Evolutionary conservation across 1,140 invertebrate species (phyloP).

Genomic region (Mactra quadrangularis): DNA sequence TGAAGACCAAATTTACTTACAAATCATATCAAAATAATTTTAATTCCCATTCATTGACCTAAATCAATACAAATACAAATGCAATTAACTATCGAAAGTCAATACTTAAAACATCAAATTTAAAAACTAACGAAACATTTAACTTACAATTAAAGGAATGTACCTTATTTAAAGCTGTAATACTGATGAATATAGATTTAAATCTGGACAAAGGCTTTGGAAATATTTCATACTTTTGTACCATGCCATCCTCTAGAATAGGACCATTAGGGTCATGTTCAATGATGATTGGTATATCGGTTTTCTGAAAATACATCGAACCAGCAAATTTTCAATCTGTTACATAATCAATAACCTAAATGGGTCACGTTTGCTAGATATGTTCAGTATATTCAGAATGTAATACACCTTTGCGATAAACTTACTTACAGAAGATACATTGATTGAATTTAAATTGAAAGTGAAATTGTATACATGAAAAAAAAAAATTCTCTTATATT

Average conservation of each 20-base stretch:
- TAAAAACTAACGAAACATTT: neutral
- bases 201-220: neutral
- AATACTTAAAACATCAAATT: neutral
- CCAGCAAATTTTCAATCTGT: neutral
- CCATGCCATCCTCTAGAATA: neutral
- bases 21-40: too few species aligned
- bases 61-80: too few species aligned
- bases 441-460: neutral
- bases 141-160: neutral
- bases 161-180: neutral
- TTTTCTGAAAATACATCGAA: neutral
- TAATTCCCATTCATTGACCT: neutral
- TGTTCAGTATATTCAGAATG: neutral
- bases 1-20: too few species aligned
- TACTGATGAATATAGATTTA: neutral
- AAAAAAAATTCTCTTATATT: too few species aligned
- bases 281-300: neutral
- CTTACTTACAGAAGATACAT: neutral
- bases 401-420: neutral
- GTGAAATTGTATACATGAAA: neutral
- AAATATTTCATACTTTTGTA: neutral
- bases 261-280: neutral
- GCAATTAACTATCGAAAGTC: too few species aligned
- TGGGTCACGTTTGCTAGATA: neutral
- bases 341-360: neutral